Evolutionary conservation across 2,797 vertebrate genomes (phyloP), one percentile per base, ranked within the genome.

Genomic region (Sebastes baramenuke): DNA sequence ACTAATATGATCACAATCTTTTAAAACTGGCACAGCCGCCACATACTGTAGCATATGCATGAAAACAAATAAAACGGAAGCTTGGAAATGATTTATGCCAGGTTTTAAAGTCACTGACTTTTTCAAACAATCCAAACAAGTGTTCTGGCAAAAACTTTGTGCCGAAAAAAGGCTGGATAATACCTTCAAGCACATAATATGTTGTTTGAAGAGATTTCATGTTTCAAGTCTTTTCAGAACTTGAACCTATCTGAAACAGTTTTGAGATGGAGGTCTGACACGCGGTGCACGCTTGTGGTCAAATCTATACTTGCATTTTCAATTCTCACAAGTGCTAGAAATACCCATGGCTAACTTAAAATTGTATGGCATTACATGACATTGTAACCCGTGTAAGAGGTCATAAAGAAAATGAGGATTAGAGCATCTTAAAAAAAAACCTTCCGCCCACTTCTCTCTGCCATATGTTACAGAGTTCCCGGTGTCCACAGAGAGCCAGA

Each of bases 381-480:
- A 93, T 55, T 86, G 76, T 93, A 90, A 95, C 94, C 95, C 83
- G 79, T 85, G 83, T 56, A 85, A 91, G 77, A 92, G 95, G 93
- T 94, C 90, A 86, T 67, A 36, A 87, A 91, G 88, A 93, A 87
- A 92, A 92, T 85, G 87, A 91, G 88, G 59, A 89, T 75, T 66
- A 79, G 82, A 85, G 70, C 75, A 91, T 86, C 80, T 90, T 87
- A 70, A 90, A 84, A 90, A 85, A 87, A 76, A 87, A 61, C 52
- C 80, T 80, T 93, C 90, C 94, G 72, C 95, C 95, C 93, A 96
- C 95, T 91, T 89, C 82, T 85, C 69, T 69, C 86, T 77, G 82
- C 81, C 87, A 89, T 90, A 83, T 87, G 86, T 84, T 85, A 75
- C 80, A 86, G 87, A 89, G 83, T 89, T 93, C 75, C 72, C 60